Evolutionary conservation across 92 coral and sea anemone species (phyloP), one percentile per base, ranked within the genome.

Genomic region (Parazoanthus darwini): DNA sequence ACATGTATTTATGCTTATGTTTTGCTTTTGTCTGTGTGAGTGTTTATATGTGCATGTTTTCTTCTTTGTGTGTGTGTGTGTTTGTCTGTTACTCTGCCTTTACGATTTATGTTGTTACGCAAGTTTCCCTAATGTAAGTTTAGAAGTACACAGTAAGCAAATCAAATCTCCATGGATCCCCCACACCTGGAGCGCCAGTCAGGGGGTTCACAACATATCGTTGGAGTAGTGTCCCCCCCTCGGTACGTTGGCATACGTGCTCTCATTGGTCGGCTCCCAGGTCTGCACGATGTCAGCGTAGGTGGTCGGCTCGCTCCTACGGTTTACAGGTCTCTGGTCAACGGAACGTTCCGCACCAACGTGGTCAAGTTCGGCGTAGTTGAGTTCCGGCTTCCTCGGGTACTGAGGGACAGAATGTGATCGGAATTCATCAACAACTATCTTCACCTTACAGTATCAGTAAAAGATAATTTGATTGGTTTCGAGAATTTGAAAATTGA

Each of bases 241-340:
- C 9, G 77, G 46, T 39, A 84, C 79, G 50, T 84, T 84, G 20
- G 87, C 63, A 51, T 84, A 71, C 42, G 87, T 71, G 23, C 3
- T 51, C 36, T 84, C 79, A 50, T 51, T 51, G 63, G 78, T 70
- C 66, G 87, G 87, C 25, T 84, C 87, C 87, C 87, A 84, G 67
- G 87, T 84, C 79, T 84, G 79, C 8, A 84, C 87, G 43, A 84
- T 84, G 65, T 84, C 87, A 10, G 87, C 87, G 87, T 84, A 84
- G 26, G 79, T 71, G 59, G 87, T 84, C 5, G 87, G 87, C 68
- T 84, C 87, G 67, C 25, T 73, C 25, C 5, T 71, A 3, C 87
- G 78, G 58, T 43, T 29, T 36, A 48, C n/a, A 4, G 87, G 79
- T 33, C 46, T 71, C 38, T 79, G 65, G 74, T 84, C 87, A 38